These are phyloP conservation scores for Lampris megalopsis DNA, from an alignment of 2,113 vertebrate genomes.

Conservation along the genomic window DNA sequence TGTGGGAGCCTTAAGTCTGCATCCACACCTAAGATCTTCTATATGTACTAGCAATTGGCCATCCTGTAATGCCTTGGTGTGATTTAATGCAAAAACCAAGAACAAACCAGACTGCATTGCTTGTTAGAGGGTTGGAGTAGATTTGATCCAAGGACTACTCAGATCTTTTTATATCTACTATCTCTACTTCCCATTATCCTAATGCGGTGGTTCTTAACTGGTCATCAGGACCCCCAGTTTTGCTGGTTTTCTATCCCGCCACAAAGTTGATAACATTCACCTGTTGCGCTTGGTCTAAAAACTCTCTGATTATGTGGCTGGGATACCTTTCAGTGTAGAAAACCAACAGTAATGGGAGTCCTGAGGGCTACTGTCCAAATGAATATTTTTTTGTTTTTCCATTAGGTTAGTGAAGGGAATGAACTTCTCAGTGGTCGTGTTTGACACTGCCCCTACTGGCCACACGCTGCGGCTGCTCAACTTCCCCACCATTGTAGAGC, in stretches of 20 bases:
- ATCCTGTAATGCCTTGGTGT: background rate
- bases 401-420: conserved; percentile 95
- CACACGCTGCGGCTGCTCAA: conserved; percentile 95
- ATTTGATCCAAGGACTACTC: no score
- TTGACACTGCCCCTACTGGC: conserved; percentile 94
- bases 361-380: background rate
- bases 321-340: no score
- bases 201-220: no score
- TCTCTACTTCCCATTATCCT: no score
- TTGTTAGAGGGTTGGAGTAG: no score
- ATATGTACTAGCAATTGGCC: background rate
- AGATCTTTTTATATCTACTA: background rate
- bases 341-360: no score
- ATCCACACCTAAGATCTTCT: background rate
- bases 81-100: background rate
- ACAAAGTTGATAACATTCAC: no score
- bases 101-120: background rate
- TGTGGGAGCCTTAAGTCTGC: background rate
- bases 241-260: no score
- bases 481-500: conserved; percentile 96
- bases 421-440: conserved; percentile 98
- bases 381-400: background rate
- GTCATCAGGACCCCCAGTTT: no score
- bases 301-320: no score
- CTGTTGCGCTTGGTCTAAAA: no score